Evolutionary conservation across 2,888 invertebrate species (phyloP), one percentile per base, ranked within the genome.

Genomic region (Eupithecia exiguata): DNA sequence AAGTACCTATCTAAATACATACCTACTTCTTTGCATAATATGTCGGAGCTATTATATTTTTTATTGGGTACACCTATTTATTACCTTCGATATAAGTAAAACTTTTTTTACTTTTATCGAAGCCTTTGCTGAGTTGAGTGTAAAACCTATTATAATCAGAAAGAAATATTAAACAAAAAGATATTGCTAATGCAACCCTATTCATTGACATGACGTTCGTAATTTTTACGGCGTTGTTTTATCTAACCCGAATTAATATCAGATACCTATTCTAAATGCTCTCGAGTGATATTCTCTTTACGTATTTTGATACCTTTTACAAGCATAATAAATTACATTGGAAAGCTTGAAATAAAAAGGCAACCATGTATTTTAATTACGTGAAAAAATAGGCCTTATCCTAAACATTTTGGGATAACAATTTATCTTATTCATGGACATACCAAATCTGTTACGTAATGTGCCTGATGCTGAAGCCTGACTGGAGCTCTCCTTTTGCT

Each of bases 361-460:
- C n/a, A 62, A 66, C 49, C 38, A 35, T 65, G 71, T 67, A 72
- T 53, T 70, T 25, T 25, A 58, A 58, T 53, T 53, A 53, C 53
- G 53, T 53, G 10, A 53, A 49, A 49, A 46, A 49, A 53, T 10
- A 53, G 53, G n/a, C 53, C 53, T 21, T 53, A 10, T 5, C 10
- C 12, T 21, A 53, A 21, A 53, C 21, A 53, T 53, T 53, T 53
- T 53, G n/a, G 53, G n/a, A 5, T 53, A 53, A 53, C 53, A 53
- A 53, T 53, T 53, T 53, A 53, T 53, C 53, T 53, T 53, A n/a
- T 21, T 53, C 53, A 53, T 21, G 21, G 53, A 10, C 21, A 21
- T 53, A 21, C 53, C 53, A 12, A 49, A 53, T 4, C 53, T 53
- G 53, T 53, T 53, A 10, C 12, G 49, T 53, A 12, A 49, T 53